phyloP scores from a whole-genome alignment of 2,888 invertebrate species.

The Timema podura region DNA sequence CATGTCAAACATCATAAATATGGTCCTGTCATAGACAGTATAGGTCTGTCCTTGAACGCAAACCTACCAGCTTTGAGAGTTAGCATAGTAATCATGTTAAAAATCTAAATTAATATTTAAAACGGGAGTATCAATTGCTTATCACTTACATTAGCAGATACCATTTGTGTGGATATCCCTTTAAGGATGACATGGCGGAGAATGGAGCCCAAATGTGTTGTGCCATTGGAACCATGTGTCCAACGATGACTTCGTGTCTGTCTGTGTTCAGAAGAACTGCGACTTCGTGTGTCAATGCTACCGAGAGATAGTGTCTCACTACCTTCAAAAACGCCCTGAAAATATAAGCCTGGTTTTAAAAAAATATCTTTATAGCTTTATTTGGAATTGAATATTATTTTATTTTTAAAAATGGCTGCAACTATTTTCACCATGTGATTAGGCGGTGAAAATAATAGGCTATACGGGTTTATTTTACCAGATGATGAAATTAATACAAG shows the following conservation, averaged over 20 bases:
- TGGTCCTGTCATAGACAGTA: too few relatives aligned
- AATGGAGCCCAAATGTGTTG: constrained; percentile 56
- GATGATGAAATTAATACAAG: not conserved
- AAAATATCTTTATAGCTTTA: too few relatives aligned
- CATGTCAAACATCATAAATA: too few relatives aligned
- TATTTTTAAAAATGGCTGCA: too few relatives aligned
- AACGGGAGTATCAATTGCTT: too few relatives aligned
- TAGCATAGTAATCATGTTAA: not conserved
- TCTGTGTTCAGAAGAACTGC: constrained; percentile 45
- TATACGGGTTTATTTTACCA: not conserved
- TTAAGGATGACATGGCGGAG: constrained; percentile 76
- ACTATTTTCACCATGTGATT: too few relatives aligned
- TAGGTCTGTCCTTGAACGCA: too few relatives aligned
- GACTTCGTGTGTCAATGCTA: constrained; percentile 42
- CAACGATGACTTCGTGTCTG: constrained; percentile 37
- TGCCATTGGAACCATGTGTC: constrained; percentile 40
- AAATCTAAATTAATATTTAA: too few relatives aligned
- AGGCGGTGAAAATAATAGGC: not conserved
- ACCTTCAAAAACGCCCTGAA: constrained; percentile 31
- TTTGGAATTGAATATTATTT: too few relatives aligned
- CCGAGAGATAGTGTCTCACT: constrained; percentile 51
- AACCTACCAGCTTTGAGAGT: not conserved
- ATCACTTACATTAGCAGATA: constrained; percentile 72
- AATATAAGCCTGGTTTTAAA: not conserved
- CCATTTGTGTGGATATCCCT: constrained; percentile 83